Evolutionary conservation across 2,113 vertebrate genomes (phyloP).

Genomic region (Sinocyclocheilus anophthalmus): DNA sequence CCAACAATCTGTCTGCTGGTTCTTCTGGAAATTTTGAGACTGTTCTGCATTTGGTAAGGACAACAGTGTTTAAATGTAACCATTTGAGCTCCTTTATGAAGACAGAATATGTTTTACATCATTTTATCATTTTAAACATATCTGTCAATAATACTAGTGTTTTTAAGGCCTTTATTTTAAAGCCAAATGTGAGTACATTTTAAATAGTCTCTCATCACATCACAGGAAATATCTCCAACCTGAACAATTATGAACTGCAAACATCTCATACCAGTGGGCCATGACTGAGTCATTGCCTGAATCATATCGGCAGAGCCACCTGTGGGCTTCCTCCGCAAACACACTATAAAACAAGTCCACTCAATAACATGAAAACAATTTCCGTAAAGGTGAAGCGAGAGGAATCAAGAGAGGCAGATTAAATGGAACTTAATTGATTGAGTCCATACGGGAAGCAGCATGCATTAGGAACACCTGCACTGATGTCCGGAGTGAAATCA

Average conservation of each 20-base stretch:
- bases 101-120: neutral
- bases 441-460: neutral
- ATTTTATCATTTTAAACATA: neutral
- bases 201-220: neutral
- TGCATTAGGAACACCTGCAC: constrained; percentile 26
- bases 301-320: constrained; percentile 16
- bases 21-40: constrained; percentile 65
- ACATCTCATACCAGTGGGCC: neutral
- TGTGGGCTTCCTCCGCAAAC: neutral
- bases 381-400: neutral
- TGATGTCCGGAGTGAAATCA: neutral
- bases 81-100: neutral
- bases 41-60: neutral
- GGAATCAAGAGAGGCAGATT: constrained; percentile 5
- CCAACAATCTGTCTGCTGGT: neutral
- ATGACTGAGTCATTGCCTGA: constrained; percentile 22
- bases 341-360: neutral
- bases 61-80: constrained; percentile 1
- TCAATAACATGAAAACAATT: neutral
- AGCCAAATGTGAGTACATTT: neutral
- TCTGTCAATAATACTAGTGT: neutral
- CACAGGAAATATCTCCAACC: neutral
- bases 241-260: constrained; percentile 14
- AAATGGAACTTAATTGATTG: constrained; percentile 51
- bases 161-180: neutral